phyloP scores from a whole-genome alignment of 2,113 vertebrate genomes.

The Hyaena hyaena region DNA sequence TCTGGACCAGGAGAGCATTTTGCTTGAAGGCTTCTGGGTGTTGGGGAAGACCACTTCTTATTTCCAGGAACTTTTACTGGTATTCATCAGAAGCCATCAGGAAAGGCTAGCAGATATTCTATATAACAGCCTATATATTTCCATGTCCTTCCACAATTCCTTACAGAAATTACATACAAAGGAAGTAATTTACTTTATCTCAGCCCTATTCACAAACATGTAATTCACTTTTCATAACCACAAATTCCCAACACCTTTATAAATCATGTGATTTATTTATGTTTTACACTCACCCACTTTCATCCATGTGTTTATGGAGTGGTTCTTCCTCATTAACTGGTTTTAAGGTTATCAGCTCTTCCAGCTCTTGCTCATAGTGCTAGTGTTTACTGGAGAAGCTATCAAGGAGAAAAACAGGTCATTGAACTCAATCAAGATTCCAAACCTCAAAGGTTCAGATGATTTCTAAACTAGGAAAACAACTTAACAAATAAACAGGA shows the following conservation, averaged over 20 bases:
- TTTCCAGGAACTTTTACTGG: conserved; percentile 8
- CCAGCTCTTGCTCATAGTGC: not conserved
- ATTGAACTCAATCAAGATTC: not conserved
- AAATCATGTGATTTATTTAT: not conserved
- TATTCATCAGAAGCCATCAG: not conserved
- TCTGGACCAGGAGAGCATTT: not conserved
- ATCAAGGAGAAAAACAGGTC: not conserved
- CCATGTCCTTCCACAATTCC: not conserved
- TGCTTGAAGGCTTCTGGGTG: not conserved
- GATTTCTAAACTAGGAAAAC: not conserved
- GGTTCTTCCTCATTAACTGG: not conserved
- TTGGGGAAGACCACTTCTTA: not conserved
- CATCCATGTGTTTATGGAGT: not conserved
- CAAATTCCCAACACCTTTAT: not conserved
- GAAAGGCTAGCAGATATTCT: not conserved
- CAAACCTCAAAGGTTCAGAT: not conserved
- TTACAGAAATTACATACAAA: not conserved
- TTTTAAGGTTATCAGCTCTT: not conserved
- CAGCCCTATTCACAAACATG: not conserved
- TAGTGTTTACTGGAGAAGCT: not conserved
- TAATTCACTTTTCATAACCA: not conserved
- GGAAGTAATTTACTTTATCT: not conserved
- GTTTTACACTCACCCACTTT: not conserved
- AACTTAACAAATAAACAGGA: conserved; percentile 35
- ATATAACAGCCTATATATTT: not conserved